Evolutionary conservation across 2,797 vertebrate genomes (phyloP).

Genomic region (Morus bassanus): DNA sequence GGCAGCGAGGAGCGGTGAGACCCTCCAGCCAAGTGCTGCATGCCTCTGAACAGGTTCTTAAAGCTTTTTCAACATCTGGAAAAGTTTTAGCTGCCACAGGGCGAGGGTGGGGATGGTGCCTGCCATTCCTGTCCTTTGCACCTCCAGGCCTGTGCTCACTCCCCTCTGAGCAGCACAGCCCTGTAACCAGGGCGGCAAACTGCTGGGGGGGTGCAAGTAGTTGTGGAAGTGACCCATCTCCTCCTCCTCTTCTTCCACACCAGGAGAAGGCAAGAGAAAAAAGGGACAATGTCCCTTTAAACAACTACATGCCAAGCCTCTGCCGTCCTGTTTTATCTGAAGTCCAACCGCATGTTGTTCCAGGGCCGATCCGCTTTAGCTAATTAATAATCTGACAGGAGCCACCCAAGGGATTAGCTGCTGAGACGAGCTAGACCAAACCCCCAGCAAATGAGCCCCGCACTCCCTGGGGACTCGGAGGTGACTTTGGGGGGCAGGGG

Average conservation of each 20-base stretch:
- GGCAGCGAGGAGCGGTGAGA: neutral
- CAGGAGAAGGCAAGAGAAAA: neutral
- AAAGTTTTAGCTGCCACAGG: neutral
- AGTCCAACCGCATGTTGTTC: constrained; percentile 79
- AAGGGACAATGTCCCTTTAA: constrained; percentile 72
- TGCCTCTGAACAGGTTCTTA: neutral
- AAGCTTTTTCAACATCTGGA: neutral
- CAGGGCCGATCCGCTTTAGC: constrained; percentile 83
- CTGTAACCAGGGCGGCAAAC: neutral
- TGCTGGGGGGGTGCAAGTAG: neutral
- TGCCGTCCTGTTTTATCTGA: constrained; percentile 78
- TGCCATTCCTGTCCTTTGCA: neutral
- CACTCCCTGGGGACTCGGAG: constrained; percentile 71
- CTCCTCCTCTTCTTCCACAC: neutral
- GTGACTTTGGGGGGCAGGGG: constrained; percentile 74
- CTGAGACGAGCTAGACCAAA: constrained; percentile 77
- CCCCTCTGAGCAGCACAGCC: neutral
- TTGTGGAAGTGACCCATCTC: neutral
- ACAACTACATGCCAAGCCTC: constrained; percentile 46
- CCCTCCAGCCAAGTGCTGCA: neutral
- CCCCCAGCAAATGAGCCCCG: constrained; percentile 77
- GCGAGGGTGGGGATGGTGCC: neutral
- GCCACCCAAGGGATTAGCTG: constrained; percentile 82
- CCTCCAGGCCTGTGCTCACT: neutral
- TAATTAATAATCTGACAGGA: constrained; percentile 88